Conservation (phyloP, 1,140 invertebrate species). For the Aphelenchoides besseyi region DNA sequence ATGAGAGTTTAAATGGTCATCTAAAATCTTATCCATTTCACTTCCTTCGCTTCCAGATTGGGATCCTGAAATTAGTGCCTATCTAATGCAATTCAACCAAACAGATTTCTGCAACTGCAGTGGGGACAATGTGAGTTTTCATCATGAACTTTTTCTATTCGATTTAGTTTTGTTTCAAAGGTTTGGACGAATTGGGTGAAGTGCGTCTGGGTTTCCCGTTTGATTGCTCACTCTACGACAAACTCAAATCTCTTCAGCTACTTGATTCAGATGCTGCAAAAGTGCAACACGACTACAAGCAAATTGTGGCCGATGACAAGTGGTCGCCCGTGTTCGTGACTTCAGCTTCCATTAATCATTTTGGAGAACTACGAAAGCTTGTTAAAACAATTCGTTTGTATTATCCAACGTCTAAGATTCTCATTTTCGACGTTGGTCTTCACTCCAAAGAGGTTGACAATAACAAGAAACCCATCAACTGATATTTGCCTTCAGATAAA, state of each 20-base stretch:
- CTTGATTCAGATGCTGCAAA: background rate
- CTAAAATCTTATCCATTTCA: too few relatives aligned
- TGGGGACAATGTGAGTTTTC: too few relatives aligned
- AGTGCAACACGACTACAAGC: background rate
- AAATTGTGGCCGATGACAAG: background rate
- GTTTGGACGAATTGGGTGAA: background rate
- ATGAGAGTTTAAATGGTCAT: too few relatives aligned
- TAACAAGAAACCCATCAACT: background rate
- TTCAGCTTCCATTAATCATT: background rate
- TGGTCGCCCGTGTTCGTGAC: constrained; percentile 1
- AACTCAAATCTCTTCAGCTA: background rate
- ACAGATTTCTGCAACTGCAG: too few relatives aligned
- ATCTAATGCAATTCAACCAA: too few relatives aligned
- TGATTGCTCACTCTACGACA: background rate
- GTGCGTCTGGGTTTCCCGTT: background rate
- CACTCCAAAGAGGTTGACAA: background rate
- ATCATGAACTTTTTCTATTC: too few relatives aligned
- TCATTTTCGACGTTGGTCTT: constrained; percentile 1
- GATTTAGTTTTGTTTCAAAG: constrained; percentile 18
- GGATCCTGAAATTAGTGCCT: too few relatives aligned
- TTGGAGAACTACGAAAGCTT: background rate
- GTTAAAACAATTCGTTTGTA: background rate
- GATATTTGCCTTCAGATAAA: constrained; percentile 12
- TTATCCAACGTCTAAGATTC: background rate
- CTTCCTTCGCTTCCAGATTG: too few relatives aligned